phyloP scores from a whole-genome alignment of 2,888 invertebrate species.

The Chrysotoxum bicinctum region DNA sequence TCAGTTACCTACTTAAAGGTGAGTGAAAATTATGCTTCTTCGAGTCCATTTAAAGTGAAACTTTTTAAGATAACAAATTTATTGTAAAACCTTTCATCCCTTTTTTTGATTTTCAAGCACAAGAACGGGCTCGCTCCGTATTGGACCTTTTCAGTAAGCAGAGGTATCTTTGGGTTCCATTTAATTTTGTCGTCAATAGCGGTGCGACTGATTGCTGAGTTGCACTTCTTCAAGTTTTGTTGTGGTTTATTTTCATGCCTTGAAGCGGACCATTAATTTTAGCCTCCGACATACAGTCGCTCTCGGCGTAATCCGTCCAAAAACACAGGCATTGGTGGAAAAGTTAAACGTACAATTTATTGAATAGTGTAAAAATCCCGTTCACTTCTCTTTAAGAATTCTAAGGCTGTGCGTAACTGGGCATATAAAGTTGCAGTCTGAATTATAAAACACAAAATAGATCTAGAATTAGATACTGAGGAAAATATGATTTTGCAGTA shows the following conservation, averaged over 20 bases:
- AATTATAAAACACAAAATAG: too few species aligned
- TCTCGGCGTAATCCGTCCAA: background rate
- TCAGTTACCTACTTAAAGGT: constrained; percentile 54
- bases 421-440: too few species aligned
- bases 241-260: constrained; percentile 6
- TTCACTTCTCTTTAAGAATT: too few species aligned
- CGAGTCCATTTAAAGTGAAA: constrained; percentile 72
- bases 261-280: constrained; percentile 37
- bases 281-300: background rate
- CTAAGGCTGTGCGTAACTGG: background rate
- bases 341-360: background rate
- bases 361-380: background rate
- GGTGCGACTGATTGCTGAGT: constrained; percentile 59
- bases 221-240: background rate
- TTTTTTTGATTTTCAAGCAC: background rate
- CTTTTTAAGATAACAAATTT: constrained; percentile 72
- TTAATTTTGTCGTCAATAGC: constrained; percentile 68
- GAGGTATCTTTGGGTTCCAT: constrained; percentile 54
- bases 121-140: background rate
- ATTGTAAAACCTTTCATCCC: constrained; percentile 44
- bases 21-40: constrained; percentile 68
- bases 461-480: too few species aligned
- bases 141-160: constrained; percentile 26
- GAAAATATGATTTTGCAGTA: too few species aligned
- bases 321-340: background rate